A percentile compares a stretch with the other conserved stretches of the same genome.
phyloP scores from a whole-genome alignment of 2,113 vertebrate species.

The Triplophysa dalaica region DNA sequence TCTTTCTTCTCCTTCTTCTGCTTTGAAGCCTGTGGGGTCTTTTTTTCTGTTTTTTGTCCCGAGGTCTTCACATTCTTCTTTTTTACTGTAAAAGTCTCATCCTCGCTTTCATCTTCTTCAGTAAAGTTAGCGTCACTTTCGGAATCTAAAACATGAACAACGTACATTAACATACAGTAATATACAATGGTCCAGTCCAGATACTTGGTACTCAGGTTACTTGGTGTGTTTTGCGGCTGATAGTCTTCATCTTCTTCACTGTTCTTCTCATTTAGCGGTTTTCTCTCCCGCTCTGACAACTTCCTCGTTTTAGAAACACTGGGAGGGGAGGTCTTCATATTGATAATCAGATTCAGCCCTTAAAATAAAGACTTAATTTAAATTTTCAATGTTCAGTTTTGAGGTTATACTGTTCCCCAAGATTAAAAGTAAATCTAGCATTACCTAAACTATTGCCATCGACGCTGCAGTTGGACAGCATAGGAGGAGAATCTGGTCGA shows the following conservation, averaged over 20 bases:
- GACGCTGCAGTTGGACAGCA: conserved; percentile 82
- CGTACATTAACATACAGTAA: not conserved
- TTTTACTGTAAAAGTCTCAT: conserved; percentile 74
- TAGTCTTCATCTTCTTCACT: conserved; percentile 66
- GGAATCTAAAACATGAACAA: conserved; percentile 55
- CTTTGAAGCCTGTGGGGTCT: conserved; percentile 49
- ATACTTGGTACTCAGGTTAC: conserved; percentile 50
- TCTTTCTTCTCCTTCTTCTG: conserved; percentile 65
- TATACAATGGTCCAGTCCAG: not conserved
- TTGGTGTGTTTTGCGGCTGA: conserved; percentile 64
- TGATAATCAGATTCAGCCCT: conserved; percentile 76
- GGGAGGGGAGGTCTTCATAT: conserved; percentile 50
- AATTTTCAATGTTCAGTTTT: too few relatives aligned
- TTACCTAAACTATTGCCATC: conserved; percentile 75
- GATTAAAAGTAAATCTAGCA: not conserved
- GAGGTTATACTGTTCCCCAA: not conserved
- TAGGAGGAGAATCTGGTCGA: conserved; percentile 36
- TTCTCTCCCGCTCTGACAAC: conserved; percentile 50
- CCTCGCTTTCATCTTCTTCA: conserved; percentile 69
- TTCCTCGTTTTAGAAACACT: conserved; percentile 55
- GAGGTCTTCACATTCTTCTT: conserved; percentile 49
- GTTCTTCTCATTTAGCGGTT: conserved; percentile 32
- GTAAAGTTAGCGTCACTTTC: conserved; percentile 76
- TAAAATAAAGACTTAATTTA: not conserved
- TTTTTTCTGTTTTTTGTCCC: conserved; percentile 54